Evolutionary conservation across 2,113 vertebrate species (phyloP), one percentile per base, ranked within the genome.

Genomic region (Eupsittula cactorum): DNA sequence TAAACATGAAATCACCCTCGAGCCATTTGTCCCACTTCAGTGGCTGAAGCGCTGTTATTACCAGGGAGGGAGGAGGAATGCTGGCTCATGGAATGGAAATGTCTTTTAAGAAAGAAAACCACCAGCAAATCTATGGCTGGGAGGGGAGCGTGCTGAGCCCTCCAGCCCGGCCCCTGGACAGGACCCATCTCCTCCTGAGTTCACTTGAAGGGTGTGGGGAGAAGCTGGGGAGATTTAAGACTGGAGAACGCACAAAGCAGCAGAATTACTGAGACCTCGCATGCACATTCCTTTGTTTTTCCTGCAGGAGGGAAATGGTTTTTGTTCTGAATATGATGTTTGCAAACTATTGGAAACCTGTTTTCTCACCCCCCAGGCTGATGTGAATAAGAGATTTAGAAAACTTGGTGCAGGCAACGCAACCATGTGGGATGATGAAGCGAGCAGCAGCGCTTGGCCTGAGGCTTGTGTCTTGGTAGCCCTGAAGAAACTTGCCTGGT

Each of bases 401-500:
- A 88, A 74, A 63, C 50, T 50, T 31, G 4, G 83, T 35, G 68
- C 65, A 55, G 94, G 68, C 53, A 50, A 8, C 46, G 6, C 44
- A 27, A 25, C 12, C 0, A 0, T 21, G 64, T 1, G 2, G 74
- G 63, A 92, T 89, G 92, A 92, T 86, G 87, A 73, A 95, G 82
- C 2, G 9, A 85, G 71, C 62, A 76, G 77, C 88, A 82, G 47
- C 46, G 57, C 71, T 33, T 80, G 92, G 93, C 93, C 63, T 3
- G 46, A 35, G 75, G 90, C 88, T 63, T 24, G 0, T 5, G 33
- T n/a, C 90, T 94, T 23, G 0, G 41, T 62, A 85, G 75, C 82
- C 90, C 90, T 49, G 89, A 37, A 92, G 94, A 49, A 91, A 50
- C 92, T 29, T 74, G 67, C 82, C 82, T 53, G 57, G 95, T 96